phyloP scores from a whole-genome alignment of 2,797 vertebrate species.

The Amblyraja radiata region DNA sequence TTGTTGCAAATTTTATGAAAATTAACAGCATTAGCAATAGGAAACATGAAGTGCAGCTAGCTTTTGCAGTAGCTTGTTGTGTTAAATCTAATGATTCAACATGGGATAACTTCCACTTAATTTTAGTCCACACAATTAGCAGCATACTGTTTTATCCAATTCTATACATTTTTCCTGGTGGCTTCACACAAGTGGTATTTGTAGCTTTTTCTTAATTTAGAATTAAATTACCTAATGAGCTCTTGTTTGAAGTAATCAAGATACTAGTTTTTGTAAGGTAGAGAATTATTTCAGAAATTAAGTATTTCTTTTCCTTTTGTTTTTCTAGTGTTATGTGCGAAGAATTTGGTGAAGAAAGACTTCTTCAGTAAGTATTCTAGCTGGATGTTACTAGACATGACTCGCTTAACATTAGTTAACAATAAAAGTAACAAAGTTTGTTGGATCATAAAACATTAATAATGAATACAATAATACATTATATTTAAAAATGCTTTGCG shows the following conservation, averaged over 20 bases:
- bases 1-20: background rate
- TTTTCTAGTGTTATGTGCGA: slow-evolving; percentile 86
- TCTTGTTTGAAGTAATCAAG: slow-evolving; percentile 22
- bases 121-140: background rate
- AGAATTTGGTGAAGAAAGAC: slow-evolving; percentile 97
- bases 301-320: slow-evolving; percentile 51
- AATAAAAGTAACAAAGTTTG: background rate
- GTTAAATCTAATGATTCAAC: background rate
- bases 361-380: slow-evolving; percentile 87
- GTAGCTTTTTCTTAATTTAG: background rate
- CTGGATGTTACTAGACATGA: background rate
- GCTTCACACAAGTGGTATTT: background rate
- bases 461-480: too few relatives aligned
- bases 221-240: background rate
- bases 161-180: background rate
- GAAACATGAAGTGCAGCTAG: background rate
- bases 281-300: background rate
- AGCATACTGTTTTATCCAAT: background rate
- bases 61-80: background rate
- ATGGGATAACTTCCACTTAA: background rate
- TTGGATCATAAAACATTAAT: background rate
- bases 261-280: background rate
- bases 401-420: background rate
- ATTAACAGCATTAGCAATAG: background rate
- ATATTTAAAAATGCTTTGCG: background rate